These are phyloP conservation scores for Cephus sareptanus DNA, from an alignment of 2,888 invertebrate genomes.

Conservation along the genomic window DNA sequence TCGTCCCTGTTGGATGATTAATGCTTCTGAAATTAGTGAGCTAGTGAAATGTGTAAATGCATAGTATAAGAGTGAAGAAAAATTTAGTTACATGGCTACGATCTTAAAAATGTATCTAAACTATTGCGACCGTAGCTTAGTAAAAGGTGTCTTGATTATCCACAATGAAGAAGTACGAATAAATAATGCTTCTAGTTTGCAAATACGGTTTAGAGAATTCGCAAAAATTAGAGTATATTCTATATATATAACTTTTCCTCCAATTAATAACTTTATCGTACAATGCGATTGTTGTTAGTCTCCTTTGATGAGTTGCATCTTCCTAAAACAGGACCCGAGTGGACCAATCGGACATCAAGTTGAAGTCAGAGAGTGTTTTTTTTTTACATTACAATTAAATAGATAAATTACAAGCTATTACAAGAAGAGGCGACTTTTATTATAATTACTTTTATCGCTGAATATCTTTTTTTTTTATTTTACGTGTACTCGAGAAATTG, in stretches of 20 bases:
- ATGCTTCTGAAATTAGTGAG: background rate
- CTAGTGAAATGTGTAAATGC: background rate
- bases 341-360: background rate
- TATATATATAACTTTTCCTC: background rate
- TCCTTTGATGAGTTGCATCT: background rate
- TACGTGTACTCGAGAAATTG: background rate
- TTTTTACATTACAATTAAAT: background rate
- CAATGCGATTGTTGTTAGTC: background rate
- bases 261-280: background rate
- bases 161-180: background rate
- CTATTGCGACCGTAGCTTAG: background rate
- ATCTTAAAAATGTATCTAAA: background rate
- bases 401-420: background rate
- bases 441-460: background rate
- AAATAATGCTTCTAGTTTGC: background rate
- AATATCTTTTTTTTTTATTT: background rate
- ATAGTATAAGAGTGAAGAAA: background rate
- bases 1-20: background rate
- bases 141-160: background rate
- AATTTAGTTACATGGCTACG: background rate
- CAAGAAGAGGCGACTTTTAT: background rate
- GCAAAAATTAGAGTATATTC: background rate
- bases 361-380: background rate
- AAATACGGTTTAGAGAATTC: background rate
- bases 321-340: background rate